A percentile compares a stretch with the other conserved stretches of the same genome.
phyloP scores from a whole-genome alignment of 2,888 invertebrate genomes.

The Tineola bisselliella region DNA sequence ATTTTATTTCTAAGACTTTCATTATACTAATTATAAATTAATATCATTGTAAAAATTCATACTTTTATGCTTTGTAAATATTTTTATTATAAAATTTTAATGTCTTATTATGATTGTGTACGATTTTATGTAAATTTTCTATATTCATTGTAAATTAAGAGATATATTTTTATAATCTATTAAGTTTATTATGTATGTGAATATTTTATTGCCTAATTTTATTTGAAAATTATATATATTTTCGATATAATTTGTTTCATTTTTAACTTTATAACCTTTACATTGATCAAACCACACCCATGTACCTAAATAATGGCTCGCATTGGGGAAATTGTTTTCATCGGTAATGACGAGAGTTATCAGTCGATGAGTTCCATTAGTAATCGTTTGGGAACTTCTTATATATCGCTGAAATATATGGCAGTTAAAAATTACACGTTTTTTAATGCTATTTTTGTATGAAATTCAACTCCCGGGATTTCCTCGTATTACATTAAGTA shows the following conservation, averaged over 20 bases:
- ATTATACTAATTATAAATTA: constrained; percentile 22
- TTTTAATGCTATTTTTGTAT: no score
- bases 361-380: no score
- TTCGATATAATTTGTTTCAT: neutral
- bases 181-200: constrained; percentile 9
- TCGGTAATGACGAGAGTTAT: no score
- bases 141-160: constrained; percentile 24
- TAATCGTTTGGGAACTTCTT: no score
- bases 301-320: no score
- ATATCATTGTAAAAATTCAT: constrained; percentile 35
- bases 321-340: no score
- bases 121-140: constrained; percentile 15
- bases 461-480: no score
- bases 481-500: no score
- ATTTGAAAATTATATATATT: constrained; percentile 4
- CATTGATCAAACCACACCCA: no score
- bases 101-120: constrained; percentile 16
- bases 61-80: constrained; percentile 23
- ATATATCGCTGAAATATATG: no score
- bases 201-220: neutral
- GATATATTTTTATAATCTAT: constrained; percentile 56
- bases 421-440: no score
- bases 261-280: neutral
- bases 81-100: constrained; percentile 16
- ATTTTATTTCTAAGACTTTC: constrained; percentile 46